Percentiles rank a stretch among this genome's conserved stretches.
phyloP scores from a whole-genome alignment of 2,113 vertebrate species.

The Daubentonia madagascariensis region DNA sequence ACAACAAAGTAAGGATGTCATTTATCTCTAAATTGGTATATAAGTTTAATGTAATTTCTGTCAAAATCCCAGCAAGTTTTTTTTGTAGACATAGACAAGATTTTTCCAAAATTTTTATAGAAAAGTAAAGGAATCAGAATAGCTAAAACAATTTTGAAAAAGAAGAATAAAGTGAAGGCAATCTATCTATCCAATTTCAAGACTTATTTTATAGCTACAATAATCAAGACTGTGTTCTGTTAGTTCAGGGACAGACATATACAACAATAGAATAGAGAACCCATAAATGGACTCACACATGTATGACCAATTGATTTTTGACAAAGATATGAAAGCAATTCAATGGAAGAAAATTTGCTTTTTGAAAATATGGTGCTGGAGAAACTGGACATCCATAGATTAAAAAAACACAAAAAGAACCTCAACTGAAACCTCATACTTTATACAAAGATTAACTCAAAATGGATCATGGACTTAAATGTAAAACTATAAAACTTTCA shows the following conservation, averaged over 20 bases:
- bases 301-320: background rate
- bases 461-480: background rate
- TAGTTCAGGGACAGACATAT: background rate
- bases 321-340: background rate
- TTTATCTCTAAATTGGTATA: background rate
- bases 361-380: background rate
- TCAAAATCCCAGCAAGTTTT: background rate
- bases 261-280: background rate
- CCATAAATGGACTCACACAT: background rate
- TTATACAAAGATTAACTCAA: background rate
- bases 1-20: background rate
- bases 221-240: background rate
- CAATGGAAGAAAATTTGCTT: background rate
- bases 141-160: background rate
- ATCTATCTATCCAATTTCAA: background rate
- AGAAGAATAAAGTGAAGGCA: background rate
- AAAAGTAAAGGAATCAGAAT: background rate
- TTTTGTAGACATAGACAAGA: background rate
- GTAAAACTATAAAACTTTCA: background rate
- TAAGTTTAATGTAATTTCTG: background rate
- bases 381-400: background rate
- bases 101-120: background rate
- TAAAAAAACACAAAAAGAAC: background rate
- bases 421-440: background rate
- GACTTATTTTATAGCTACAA: background rate